Conservation (phyloP, 1,140 invertebrate species). For the Callitettix versicolor region DNA sequence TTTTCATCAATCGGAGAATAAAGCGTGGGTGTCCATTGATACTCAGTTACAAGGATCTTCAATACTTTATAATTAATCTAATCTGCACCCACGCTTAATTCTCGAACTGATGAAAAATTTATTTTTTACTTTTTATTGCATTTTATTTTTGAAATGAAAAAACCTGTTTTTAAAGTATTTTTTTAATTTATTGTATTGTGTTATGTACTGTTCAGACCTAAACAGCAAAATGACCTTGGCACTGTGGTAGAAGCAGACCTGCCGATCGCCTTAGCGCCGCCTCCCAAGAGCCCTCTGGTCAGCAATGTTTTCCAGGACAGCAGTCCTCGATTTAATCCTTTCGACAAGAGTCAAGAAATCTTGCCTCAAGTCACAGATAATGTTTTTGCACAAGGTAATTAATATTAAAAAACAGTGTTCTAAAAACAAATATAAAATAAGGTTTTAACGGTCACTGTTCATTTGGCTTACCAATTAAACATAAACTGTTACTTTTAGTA, state of each 20-base stretch:
- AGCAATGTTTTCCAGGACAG: slow-evolving; percentile 34
- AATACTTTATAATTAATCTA: too few relatives aligned
- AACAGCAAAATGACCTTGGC: slow-evolving; percentile 9
- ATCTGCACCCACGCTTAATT: too few relatives aligned
- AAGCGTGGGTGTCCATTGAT: too few relatives aligned
- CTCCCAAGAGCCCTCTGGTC: slow-evolving; percentile 16
- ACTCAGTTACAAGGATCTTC: too few relatives aligned
- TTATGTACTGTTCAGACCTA: slow-evolving; percentile 18
- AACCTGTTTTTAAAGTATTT: too few relatives aligned
- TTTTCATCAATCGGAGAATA: too few relatives aligned
- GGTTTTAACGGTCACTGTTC: too few relatives aligned
- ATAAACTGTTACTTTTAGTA: too few relatives aligned
- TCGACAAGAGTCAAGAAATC: slow-evolving; percentile 56
- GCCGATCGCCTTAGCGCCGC: slow-evolving; percentile 14
- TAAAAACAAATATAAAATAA: background rate
- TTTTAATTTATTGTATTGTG: background rate
- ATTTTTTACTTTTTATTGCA: too few relatives aligned
- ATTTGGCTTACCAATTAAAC: too few relatives aligned
- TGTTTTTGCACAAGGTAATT: slow-evolving; percentile 24
- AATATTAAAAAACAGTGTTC: background rate
- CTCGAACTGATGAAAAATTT: too few relatives aligned
- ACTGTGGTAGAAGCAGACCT: background rate
- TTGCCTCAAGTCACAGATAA: slow-evolving; percentile 32
- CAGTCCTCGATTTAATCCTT: slow-evolving; percentile 63
- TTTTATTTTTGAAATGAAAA: too few relatives aligned